phyloP scores from a whole-genome alignment of 2,113 vertebrate species.

The Theristicus caerulescens region DNA sequence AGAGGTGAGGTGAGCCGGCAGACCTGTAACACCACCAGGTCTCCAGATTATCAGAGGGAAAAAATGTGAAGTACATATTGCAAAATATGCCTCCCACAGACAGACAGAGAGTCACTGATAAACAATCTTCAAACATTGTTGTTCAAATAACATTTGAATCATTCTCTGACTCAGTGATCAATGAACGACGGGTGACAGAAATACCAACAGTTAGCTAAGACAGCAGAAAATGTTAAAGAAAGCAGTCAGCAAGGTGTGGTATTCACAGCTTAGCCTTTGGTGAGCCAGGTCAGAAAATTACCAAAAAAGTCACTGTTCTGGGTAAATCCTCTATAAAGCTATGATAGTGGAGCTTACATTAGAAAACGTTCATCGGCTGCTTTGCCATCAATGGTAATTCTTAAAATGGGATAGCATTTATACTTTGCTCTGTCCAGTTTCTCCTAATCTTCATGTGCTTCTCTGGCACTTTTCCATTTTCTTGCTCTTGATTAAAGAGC shows the following conservation, averaged over 20 bases:
- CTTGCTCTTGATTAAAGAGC: neutral
- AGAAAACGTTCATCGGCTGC: neutral
- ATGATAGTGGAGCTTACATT: neutral
- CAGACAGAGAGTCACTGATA: neutral
- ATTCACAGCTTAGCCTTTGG: neutral
- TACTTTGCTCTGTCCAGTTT: neutral
- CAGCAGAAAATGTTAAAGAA: neutral
- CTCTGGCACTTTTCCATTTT: neutral
- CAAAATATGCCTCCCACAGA: constrained; percentile 1
- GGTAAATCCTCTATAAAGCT: neutral
- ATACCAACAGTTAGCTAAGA: neutral
- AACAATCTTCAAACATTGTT: neutral
- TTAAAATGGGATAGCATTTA: neutral
- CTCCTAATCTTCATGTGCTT: neutral
- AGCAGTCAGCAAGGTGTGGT: neutral
- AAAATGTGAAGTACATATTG: constrained; percentile 2
- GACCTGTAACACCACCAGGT: neutral
- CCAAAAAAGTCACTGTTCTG: neutral
- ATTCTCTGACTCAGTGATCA: constrained; percentile 51
- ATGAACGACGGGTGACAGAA: neutral
- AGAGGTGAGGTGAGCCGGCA: neutral
- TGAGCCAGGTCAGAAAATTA: neutral
- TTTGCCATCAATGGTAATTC: neutral
- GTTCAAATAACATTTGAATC: constrained; percentile 44
- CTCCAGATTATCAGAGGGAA: neutral